Evolutionary conservation across 2,113 vertebrate species (phyloP), one percentile per base, ranked within the genome.

Genomic region (Xyliphius kryptos): DNA sequence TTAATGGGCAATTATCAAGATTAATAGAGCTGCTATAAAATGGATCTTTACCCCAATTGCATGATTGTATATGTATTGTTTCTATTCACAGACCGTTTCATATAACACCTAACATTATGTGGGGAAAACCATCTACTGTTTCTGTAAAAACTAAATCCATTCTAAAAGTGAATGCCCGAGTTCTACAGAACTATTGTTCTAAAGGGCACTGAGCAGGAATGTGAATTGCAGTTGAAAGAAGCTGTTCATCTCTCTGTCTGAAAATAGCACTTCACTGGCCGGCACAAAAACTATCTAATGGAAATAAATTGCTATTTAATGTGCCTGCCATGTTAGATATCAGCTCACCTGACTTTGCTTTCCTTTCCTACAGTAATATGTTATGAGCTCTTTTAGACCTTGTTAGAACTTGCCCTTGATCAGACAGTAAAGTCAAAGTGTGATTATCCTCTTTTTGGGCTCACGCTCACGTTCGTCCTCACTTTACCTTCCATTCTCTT

Each of bases 341-440:
- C 41, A 46, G 54, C 56, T 63, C 57, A 22, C 43, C n/a, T 17
- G 50, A 48, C 49, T 53, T 6, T 44, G 43, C 21, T 12, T 41
- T 10, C 5, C 4, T 56, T 41, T 62, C 41, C 15, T 43, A 66
- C 16, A 53, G 48, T 40, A 60, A 67, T 52, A 61, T 14, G 26
- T 32, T 32, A 32, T 32, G 26, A 32, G 26, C 26, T 32, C 26
- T 32, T 3, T 32, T 14, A 59, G 52, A 50, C 20, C 7, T 3
- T 67, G 49, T 67, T 32, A 59, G 38, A 9, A 20, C 44, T 44
- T 63, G 63, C 67, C 63, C 67, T 74, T 67, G 59, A 51, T 63
- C 52, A 71, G 43, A 38, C 53, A 60, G 21, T 44, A 17, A 26
- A 70, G 63, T 70, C 56, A 67, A 55, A 56, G 59, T 48, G 40